Evolutionary conservation across 2,888 invertebrate species (phyloP), one percentile per base, ranked within the genome.

Genomic region (Bugulina stolonifera): DNA sequence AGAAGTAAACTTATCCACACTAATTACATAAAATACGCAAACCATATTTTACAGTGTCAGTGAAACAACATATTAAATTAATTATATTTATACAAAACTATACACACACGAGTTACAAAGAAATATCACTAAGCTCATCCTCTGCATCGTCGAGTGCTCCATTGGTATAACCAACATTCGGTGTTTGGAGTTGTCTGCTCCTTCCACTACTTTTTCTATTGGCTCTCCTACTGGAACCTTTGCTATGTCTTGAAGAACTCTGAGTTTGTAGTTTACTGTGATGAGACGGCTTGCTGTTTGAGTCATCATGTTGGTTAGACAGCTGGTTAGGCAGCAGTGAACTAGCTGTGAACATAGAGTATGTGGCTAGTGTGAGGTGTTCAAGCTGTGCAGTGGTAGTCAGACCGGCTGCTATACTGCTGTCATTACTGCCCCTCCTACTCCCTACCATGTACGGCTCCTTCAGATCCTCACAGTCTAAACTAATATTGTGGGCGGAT

Each of bases 301-400:
- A 10, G 3, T 43, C 18, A 10, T 10, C 43, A 5, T 43, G 3
- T 18, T 64, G 52, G 18, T 58, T 52, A 18, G 72, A 71, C 5
- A 10, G 43, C 43, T 43, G 43, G 18, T 18, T 43, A 3, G 75
- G 75, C 34, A 74, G 55, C 14, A 72, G 73, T 52, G 76, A 73
- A 54, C 77, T 79, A 23, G 79, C 78, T 25, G 79, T 77, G 71
- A 80, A 81, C 27, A 79, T 76, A 22, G 79, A 77, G 72, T 78
- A 79, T 72, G 80, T 78, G 54, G 78, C 75, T 23, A 75, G 25
- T 22, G 70, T 75, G 73, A 34, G 75, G 0, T 75, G 69, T 23
- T 71, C 71, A 22, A 72, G 73, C 23, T 35, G 58, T 35, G 69
- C 32, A 25, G 27, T 64, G 64, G 25, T 64, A 32, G 64, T 64